These are phyloP conservation scores for Eledona agricola DNA, from an alignment of 2,888 invertebrate species.

Conservation along the genomic window DNA sequence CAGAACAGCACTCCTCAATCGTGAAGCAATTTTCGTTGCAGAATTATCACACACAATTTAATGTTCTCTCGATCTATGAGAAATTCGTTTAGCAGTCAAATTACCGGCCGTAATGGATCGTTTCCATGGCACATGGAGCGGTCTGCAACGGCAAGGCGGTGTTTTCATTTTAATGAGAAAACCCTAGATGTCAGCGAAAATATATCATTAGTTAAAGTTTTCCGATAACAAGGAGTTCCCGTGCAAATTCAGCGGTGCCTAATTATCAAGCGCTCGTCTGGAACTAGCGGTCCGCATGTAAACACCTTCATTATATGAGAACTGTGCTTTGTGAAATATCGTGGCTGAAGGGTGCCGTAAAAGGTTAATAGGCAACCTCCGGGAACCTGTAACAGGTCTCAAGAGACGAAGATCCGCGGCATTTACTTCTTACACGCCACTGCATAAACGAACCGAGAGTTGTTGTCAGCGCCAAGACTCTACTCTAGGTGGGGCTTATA, in stretches of 20 bases:
- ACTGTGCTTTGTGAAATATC: constrained; percentile 54
- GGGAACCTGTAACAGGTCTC: constrained; percentile 54
- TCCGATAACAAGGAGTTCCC: constrained; percentile 47
- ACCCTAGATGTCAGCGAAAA: constrained; percentile 20
- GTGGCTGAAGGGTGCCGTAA: constrained; percentile 51
- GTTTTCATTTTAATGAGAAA: constrained; percentile 2
- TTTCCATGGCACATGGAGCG: constrained; percentile 4
- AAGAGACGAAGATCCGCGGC: constrained; percentile 46
- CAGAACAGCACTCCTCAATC: too few relatives aligned
- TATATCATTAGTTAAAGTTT: constrained; percentile 13
- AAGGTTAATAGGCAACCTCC: constrained; percentile 56
- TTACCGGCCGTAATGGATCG: constrained; percentile 7
- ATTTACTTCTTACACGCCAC: constrained; percentile 47
- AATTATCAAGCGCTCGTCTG: constrained; percentile 54
- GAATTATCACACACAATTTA: background rate
- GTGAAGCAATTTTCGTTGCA: too few relatives aligned
- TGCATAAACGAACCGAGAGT: constrained; percentile 44
- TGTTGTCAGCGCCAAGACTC: constrained; percentile 10
- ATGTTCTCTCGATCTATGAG: background rate
- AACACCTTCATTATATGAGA: constrained; percentile 59
- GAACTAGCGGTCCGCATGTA: constrained; percentile 57
- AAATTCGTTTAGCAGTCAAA: constrained; percentile 19
- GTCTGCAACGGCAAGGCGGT: background rate
- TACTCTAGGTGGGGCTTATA: too few relatives aligned
- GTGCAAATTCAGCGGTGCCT: constrained; percentile 52